These are phyloP conservation scores for Metallyticus violacea DNA, from an alignment of 2,888 invertebrate species.

Conservation along the genomic window DNA sequence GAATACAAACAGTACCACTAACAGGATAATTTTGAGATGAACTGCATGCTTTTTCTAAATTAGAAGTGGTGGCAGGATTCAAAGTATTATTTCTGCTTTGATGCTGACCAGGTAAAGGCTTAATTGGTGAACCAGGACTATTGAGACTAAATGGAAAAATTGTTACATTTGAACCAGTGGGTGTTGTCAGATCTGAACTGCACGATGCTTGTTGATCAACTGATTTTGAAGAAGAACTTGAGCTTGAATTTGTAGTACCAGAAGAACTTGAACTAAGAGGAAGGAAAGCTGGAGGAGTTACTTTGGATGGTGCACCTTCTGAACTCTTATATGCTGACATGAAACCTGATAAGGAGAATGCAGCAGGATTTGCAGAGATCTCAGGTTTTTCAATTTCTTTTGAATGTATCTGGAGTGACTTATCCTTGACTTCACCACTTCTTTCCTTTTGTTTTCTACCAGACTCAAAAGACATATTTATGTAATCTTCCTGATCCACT, in stretches of 20 bases:
- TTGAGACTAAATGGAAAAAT: slow-evolving; percentile 68
- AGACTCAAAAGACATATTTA: slow-evolving; percentile 51
- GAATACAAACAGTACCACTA: slow-evolving; percentile 41
- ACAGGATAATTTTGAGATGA: slow-evolving; percentile 42
- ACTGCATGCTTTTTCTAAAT: slow-evolving; percentile 31
- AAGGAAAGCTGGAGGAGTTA: slow-evolving; percentile 47
- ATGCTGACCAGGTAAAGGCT: slow-evolving; percentile 43
- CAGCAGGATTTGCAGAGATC: slow-evolving; percentile 38
- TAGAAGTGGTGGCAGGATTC: not conserved
- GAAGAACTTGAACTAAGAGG: slow-evolving; percentile 47
- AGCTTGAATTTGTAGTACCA: slow-evolving; percentile 47
- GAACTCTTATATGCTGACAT: slow-evolving; percentile 43
- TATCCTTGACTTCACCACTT: slow-evolving; percentile 44
- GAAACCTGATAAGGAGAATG: slow-evolving; percentile 28
- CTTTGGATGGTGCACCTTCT: slow-evolving; percentile 47
- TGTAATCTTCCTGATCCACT: slow-evolving; percentile 49
- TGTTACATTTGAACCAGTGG: slow-evolving; percentile 59
- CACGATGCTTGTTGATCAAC: slow-evolving; percentile 48
- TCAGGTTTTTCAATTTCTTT: not conserved
- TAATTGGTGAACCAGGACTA: slow-evolving; percentile 63
- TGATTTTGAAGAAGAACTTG: slow-evolving; percentile 46
- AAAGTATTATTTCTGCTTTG: slow-evolving; percentile 24
- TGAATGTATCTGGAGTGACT: slow-evolving; percentile 61
- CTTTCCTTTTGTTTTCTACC: slow-evolving; percentile 40
- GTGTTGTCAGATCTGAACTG: slow-evolving; percentile 48